phyloP scores from a whole-genome alignment of 2,797 vertebrate species.

The Lates japonicus region DNA sequence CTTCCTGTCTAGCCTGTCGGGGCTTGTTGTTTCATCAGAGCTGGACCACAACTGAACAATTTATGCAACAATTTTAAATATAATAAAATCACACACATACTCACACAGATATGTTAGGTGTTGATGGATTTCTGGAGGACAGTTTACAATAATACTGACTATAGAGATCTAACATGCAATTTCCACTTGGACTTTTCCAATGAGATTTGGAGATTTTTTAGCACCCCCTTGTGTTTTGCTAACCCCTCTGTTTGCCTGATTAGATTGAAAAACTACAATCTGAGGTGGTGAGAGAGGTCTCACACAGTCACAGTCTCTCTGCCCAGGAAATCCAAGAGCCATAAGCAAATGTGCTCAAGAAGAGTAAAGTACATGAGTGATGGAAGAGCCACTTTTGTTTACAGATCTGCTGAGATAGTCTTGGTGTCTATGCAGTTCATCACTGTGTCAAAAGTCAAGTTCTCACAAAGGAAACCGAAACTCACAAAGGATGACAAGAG shows the following conservation, averaged over 20 bases:
- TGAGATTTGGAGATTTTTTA: background rate
- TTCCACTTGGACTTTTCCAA: background rate
- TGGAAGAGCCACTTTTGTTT: background rate
- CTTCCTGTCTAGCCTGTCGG: constrained; percentile 47
- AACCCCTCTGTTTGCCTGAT: background rate
- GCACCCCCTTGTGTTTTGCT: constrained; percentile 23
- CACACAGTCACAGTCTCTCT: background rate
- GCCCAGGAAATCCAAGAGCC: background rate
- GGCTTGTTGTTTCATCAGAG: constrained; percentile 24
- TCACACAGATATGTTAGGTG: background rate
- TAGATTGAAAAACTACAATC: background rate
- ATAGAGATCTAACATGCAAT: background rate
- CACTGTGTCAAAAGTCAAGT: background rate
- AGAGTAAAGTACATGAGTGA: background rate
- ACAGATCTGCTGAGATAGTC: background rate
- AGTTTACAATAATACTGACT: background rate
- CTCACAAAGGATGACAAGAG: constrained; percentile 48
- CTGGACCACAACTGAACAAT: background rate
- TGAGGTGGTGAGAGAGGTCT: background rate
- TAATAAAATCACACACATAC: background rate
- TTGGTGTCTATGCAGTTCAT: background rate
- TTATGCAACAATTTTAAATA: background rate
- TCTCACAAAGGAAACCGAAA: background rate
- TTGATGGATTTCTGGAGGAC: background rate
- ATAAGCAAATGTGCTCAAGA: background rate